Percentiles rank a stretch among this genome's conserved stretches.
phyloP scores from a whole-genome alignment of 2,888 invertebrate genomes.

The Pteria penguin region DNA sequence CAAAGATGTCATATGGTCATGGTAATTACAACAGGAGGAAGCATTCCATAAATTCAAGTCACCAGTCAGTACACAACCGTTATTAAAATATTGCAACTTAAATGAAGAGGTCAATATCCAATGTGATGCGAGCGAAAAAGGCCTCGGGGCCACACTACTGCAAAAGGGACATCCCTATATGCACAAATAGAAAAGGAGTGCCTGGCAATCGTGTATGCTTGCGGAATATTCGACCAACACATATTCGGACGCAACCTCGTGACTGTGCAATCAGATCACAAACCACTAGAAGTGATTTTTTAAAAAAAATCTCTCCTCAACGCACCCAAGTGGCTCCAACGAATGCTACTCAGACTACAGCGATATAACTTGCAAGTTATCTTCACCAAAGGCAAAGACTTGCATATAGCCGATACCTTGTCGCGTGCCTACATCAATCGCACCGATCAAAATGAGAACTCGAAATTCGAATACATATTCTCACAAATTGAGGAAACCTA shows the following conservation, averaged over 20 bases:
- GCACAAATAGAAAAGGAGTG: constrained; percentile 58
- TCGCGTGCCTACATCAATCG: constrained; percentile 45
- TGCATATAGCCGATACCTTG: constrained; percentile 51
- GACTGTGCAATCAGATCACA: constrained; percentile 46
- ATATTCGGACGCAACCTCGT: constrained; percentile 32
- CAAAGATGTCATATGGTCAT: constrained; percentile 24
- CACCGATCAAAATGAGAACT: constrained; percentile 1
- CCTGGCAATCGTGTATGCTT: constrained; percentile 45
- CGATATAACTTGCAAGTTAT: constrained; percentile 39
- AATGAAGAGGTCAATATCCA: constrained; percentile 41
- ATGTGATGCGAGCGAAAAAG: constrained; percentile 40
- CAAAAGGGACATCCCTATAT: constrained; percentile 53
- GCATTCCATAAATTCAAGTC: constrained; percentile 33
- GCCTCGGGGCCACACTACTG: constrained; percentile 44
- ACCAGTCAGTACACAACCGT: constrained; percentile 27
- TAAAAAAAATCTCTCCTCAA: constrained; percentile 35
- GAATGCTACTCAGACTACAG: constrained; percentile 45
- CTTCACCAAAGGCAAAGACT: constrained; percentile 38
- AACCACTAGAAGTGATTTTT: constrained; percentile 48
- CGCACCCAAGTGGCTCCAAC: constrained; percentile 46
- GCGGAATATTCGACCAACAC: constrained; percentile 45
- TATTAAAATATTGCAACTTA: constrained; percentile 41
- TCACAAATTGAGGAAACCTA: background rate
- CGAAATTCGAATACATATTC: background rate
- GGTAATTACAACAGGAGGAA: constrained; percentile 39